These are phyloP conservation scores for Heteractis magnifica DNA, from an alignment of 92 coral and sea anemone genomes.

Conservation along the genomic window DNA sequence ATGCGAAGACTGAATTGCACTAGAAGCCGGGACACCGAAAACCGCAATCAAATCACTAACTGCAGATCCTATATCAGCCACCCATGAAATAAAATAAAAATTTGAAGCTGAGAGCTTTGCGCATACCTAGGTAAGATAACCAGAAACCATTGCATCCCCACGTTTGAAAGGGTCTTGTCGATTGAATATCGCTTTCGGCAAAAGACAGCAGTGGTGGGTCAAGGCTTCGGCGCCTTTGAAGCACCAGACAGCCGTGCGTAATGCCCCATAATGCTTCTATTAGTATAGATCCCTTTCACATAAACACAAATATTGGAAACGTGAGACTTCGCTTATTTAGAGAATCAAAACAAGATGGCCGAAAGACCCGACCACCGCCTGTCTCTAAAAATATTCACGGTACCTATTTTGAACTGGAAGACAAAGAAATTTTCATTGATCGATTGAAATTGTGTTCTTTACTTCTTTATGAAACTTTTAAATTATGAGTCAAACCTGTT, in stretches of 20 bases:
- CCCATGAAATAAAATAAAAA: neutral
- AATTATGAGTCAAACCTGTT: neutral
- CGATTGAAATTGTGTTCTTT: neutral
- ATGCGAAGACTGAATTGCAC: neutral
- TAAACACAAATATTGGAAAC: conserved; percentile 10
- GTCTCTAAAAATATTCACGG: neutral
- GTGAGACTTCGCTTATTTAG: conserved; percentile 3
- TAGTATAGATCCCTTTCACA: conserved; percentile 12
- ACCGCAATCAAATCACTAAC: neutral
- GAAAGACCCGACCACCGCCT: neutral
- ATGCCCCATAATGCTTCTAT: conserved; percentile 18
- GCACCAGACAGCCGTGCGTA: neutral
- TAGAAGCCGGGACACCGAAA: neutral
- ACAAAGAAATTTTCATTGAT: neutral
- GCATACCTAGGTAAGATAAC: conserved; percentile 1
- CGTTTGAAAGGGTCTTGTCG: conserved; percentile 9
- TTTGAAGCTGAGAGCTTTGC: neutral
- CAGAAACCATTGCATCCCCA: neutral
- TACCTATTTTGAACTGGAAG: neutral
- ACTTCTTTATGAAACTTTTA: neutral
- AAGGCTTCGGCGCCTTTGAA: conserved; percentile 21
- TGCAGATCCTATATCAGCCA: neutral
- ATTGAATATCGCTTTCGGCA: conserved; percentile 27
- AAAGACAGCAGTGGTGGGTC: conserved; percentile 13
- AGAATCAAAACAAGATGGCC: conserved; percentile 22